These are phyloP conservation scores for Typhlomys cinereus DNA, from an alignment of 2,113 vertebrate genomes.

Conservation along the genomic window DNA sequence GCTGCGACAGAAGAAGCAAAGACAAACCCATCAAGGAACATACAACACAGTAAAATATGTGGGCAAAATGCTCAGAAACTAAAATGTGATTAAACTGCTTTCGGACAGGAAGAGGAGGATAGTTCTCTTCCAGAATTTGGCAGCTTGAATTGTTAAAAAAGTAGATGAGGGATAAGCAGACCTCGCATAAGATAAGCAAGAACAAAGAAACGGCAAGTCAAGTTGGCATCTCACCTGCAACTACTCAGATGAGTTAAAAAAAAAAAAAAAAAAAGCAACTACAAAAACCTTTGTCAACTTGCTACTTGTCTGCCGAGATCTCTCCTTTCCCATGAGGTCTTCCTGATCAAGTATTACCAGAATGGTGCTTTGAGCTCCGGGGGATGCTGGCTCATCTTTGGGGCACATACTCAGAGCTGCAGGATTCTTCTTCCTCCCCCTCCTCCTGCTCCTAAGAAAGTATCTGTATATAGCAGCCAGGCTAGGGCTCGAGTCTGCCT, in stretches of 20 bases:
- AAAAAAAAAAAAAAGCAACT: neutral
- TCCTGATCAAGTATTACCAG: neutral
- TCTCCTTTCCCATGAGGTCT: neutral
- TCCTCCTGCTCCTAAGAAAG: neutral
- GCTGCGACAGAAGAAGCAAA: constrained; percentile 12
- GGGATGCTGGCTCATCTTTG: neutral
- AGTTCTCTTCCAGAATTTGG: constrained; percentile 11
- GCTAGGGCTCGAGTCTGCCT: neutral
- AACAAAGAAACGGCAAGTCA: neutral
- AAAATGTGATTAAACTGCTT: neutral
- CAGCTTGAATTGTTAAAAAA: neutral
- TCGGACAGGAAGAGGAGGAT: neutral
- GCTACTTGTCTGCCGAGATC: neutral
- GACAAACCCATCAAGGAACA: constrained; percentile 4
- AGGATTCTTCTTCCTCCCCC: neutral
- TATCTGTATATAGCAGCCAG: neutral
- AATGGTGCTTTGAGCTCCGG: neutral
- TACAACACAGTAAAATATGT: neutral
- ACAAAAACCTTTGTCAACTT: neutral
- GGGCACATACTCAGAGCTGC: neutral
- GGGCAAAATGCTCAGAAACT: constrained; percentile 4
- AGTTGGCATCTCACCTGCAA: neutral
- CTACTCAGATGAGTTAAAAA: neutral
- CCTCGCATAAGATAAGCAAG: neutral
- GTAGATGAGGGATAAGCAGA: neutral